These are phyloP conservation scores for Centropus unirufus DNA, from an alignment of 2,113 vertebrate species.

Conservation along the genomic window DNA sequence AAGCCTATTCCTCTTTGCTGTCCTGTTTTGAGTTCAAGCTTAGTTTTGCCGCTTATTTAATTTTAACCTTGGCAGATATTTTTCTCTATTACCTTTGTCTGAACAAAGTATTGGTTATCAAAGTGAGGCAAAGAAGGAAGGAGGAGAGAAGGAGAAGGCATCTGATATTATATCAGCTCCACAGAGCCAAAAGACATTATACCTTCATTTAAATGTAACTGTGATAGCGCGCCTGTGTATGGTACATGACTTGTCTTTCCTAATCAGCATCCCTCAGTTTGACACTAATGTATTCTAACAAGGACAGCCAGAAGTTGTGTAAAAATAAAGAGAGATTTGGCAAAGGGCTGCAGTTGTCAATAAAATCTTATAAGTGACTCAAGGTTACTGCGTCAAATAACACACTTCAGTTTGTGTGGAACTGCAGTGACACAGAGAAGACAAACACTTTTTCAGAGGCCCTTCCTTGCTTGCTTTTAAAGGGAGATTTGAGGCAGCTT, in stretches of 20 bases:
- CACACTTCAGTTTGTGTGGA: not conserved
- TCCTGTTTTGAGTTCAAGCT: not conserved
- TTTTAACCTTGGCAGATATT: not conserved
- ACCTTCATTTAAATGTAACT: not conserved
- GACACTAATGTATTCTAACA: constrained; percentile 45
- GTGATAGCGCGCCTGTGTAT: not conserved
- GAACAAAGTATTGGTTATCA: not conserved
- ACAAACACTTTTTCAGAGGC: not conserved
- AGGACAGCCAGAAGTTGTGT: constrained; percentile 42
- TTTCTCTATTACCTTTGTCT: not conserved
- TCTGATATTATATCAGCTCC: not conserved
- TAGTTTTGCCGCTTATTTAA: not conserved
- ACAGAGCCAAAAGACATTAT: not conserved
- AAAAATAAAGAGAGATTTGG: constrained; percentile 37
- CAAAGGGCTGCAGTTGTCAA: constrained; percentile 34
- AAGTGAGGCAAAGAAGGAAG: not conserved
- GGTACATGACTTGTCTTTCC: not conserved
- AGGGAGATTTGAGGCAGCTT: not conserved
- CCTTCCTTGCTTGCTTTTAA: not conserved
- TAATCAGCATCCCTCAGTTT: constrained; percentile 13
- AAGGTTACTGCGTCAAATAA: constrained; percentile 35
- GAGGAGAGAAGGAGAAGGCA: not conserved
- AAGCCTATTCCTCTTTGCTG: not conserved
- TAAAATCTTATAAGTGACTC: constrained; percentile 19
- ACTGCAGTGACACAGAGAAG: not conserved